Evolutionary conservation across 2,797 vertebrate species (phyloP).

Genomic region (Tachyglossus aculeatus): DNA sequence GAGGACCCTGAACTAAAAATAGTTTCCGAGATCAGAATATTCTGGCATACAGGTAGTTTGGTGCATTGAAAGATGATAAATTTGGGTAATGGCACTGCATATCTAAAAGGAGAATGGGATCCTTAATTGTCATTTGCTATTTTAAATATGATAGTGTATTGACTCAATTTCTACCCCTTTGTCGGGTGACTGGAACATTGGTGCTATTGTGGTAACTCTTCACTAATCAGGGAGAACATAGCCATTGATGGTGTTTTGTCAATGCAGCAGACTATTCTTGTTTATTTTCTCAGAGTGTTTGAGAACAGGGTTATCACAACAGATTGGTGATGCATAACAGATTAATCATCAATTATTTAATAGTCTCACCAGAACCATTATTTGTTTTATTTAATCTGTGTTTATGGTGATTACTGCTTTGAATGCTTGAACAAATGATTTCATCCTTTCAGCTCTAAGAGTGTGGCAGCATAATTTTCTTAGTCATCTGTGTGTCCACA

Average conservation of each 20-base stretch:
- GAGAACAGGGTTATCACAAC: background rate
- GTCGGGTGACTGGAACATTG: background rate
- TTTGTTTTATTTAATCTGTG: background rate
- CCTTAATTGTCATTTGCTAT: background rate
- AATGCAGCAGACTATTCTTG: too few species aligned
- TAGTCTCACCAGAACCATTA: background rate
- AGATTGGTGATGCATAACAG: background rate
- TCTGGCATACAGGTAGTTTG: too few species aligned
- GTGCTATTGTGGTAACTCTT: background rate
- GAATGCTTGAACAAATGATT: background rate
- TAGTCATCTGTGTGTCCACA: too few species aligned
- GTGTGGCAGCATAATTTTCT: background rate
- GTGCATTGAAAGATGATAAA: background rate
- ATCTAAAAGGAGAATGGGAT: background rate
- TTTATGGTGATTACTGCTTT: conserved; percentile 13
- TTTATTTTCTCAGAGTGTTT: background rate
- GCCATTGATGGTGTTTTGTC: background rate
- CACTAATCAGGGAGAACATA: background rate
- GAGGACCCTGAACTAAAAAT: too few species aligned
- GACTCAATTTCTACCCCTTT: background rate
- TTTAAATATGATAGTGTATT: background rate
- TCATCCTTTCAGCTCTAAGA: background rate
- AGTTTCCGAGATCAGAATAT: too few species aligned
- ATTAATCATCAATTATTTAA: background rate
- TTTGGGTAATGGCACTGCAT: background rate